phyloP scores from a whole-genome alignment of 2,888 invertebrate species.

The Latrodectus elegans region DNA sequence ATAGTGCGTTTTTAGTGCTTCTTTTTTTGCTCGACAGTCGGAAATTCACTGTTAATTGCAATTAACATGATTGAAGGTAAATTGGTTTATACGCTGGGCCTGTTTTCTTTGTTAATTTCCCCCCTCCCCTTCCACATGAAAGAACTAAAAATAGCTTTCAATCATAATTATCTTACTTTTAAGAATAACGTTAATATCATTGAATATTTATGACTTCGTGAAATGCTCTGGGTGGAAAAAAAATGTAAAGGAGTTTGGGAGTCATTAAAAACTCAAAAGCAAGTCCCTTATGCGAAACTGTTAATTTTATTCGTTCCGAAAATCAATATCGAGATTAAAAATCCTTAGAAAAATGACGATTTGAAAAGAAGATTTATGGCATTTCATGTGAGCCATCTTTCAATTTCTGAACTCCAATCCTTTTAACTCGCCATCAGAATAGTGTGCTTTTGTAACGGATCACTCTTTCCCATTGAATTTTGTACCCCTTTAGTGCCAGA shows the following conservation, averaged over 20 bases:
- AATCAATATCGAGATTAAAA: slow-evolving; percentile 50
- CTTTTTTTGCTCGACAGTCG: slow-evolving; percentile 29
- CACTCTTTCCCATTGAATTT: slow-evolving; percentile 56
- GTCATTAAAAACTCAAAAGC: too few species aligned
- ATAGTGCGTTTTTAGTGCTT: slow-evolving; percentile 25
- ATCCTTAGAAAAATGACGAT: slow-evolving; percentile 24
- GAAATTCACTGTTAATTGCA: slow-evolving; percentile 66
- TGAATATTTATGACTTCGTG: slow-evolving; percentile 54
- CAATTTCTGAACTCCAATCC: slow-evolving; percentile 32
- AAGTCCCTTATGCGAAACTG: too few species aligned
- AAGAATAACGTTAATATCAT: slow-evolving; percentile 31
- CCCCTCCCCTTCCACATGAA: slow-evolving; percentile 16
- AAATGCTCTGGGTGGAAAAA: too few species aligned
- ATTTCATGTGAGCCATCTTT: background rate
- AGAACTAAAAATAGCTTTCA: slow-evolving; percentile 63
- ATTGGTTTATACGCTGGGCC: slow-evolving; percentile 58
- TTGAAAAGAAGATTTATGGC: slow-evolving; percentile 6
- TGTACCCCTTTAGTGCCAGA: slow-evolving; percentile 17
- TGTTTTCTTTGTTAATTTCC: background rate
- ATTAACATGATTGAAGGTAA: slow-evolving; percentile 66
- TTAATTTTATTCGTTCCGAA: background rate
- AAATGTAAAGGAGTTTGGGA: too few species aligned
- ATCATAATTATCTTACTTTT: slow-evolving; percentile 59
- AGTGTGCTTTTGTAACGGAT: slow-evolving; percentile 50
- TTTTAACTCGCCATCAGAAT: slow-evolving; percentile 61